Evolutionary conservation across 2,888 invertebrate genomes (phyloP), one percentile per base, ranked within the genome.

Genomic region (Melangyna quadrimaculata): DNA sequence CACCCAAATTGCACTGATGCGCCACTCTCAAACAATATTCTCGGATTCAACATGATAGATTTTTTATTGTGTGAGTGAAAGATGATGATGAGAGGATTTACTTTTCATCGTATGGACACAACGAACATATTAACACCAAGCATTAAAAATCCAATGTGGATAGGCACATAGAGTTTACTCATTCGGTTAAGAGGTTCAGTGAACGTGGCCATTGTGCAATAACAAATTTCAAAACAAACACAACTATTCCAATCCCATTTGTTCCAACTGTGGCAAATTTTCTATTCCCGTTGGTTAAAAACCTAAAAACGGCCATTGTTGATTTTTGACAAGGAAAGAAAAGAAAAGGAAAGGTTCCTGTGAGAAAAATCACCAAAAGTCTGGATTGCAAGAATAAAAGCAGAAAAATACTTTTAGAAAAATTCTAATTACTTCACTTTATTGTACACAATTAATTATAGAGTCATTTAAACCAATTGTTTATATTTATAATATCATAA

Each of bases 241-340:
- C 1, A 75, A 45, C 75, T 29, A 2, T 7, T 55, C 37, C 59
- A 51, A 22, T 83, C 69, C 43, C 74, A 51, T 29, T 22, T 57
- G 67, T 63, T 51, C 37, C 79, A 14, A 19, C 32, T 61, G 29
- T 59, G 53, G 32, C 61, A 77, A 53, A 43, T 77, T 67, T 77
- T 67, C 51, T 61, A 59, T 65, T 84, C 84, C 79, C 77, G 75
- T 81, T 73, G 69, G 61, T 80, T 77, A n/a, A n/a, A n/a, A n/a
- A n/a, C n/a, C n/a, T 78, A 40, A 29, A 43, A 84, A 84, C 88
- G 87, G 88, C 88, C 88, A 88, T 88, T 88, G 88, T 88, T 88
- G 88, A 88, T 88, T 88, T 79, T 83, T 87, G 82, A 86, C 87
- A 87, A 79, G 87, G 81, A 87, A 84, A 87, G 87, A 84, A 87